Conservation (phyloP, 2,797 vertebrate species). For the Alectoris magna region DNA sequence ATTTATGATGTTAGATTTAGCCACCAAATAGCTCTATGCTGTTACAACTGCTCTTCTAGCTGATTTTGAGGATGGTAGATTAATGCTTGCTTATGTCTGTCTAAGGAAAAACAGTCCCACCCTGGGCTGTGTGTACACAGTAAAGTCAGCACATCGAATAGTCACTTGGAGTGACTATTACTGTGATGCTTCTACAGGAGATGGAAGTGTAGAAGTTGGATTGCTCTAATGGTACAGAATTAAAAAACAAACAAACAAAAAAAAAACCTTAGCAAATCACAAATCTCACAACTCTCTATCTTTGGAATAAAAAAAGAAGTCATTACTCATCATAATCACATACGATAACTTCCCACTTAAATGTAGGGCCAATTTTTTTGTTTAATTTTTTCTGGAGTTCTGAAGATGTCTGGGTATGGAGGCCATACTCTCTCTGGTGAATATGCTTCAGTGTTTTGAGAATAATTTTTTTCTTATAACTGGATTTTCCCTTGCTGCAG, state of each 20-base stretch:
- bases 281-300: neutral
- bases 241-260: neutral
- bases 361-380: neutral
- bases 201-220: neutral
- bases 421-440: neutral
- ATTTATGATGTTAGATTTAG: no score
- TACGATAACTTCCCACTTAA: neutral
- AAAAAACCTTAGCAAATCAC: neutral
- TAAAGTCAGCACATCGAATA: neutral
- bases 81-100: neutral
- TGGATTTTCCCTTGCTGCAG: neutral
- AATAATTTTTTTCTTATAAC: neutral
- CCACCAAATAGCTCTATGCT: neutral
- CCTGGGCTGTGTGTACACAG: neutral
- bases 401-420: neutral
- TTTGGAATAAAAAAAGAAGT: neutral
- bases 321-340: neutral
- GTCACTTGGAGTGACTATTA: neutral
- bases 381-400: neutral
- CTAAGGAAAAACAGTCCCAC: neutral
- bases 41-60: neutral
- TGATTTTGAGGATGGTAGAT: neutral
- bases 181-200: neutral
- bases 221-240: neutral
- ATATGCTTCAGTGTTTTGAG: neutral